A percentile compares a stretch with the other conserved stretches of the same genome.
These are phyloP conservation scores for Chironomus riparius DNA, from an alignment of 2,888 invertebrate species.

Conservation along the genomic window DNA sequence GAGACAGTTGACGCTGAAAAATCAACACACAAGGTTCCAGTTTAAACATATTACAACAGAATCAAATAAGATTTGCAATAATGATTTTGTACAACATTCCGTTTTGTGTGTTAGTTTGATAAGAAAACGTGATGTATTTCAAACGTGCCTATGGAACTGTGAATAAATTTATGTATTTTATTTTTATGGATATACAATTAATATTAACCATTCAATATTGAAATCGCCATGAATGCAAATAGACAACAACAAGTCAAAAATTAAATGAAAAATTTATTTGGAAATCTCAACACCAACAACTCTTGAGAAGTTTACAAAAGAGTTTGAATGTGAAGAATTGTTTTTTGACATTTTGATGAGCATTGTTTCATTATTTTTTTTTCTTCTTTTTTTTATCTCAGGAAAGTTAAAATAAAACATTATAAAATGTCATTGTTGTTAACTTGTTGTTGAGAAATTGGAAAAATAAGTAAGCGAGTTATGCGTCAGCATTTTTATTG, in stretches of 20 bases:
- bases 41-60: background rate
- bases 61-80: background rate
- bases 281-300: background rate
- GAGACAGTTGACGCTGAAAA: background rate
- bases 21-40: background rate
- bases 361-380: background rate
- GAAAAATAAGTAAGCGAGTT: background rate
- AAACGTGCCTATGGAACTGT: background rate
- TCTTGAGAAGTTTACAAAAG: background rate
- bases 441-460: background rate
- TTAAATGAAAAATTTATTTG: background rate
- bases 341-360: conserved; percentile 12
- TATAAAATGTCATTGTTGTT: conserved; percentile 6
- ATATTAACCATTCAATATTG: too few relatives aligned
- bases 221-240: too few relatives aligned
- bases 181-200: background rate
- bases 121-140: background rate
- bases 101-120: background rate
- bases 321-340: background rate
- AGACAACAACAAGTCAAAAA: background rate
- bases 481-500: background rate
- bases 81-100: background rate
- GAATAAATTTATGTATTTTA: background rate
- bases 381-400: background rate
- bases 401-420: background rate